Evolutionary conservation across 2,888 invertebrate species (phyloP), one percentile per base, ranked within the genome.

Genomic region (Megalurothrips usitatus): DNA sequence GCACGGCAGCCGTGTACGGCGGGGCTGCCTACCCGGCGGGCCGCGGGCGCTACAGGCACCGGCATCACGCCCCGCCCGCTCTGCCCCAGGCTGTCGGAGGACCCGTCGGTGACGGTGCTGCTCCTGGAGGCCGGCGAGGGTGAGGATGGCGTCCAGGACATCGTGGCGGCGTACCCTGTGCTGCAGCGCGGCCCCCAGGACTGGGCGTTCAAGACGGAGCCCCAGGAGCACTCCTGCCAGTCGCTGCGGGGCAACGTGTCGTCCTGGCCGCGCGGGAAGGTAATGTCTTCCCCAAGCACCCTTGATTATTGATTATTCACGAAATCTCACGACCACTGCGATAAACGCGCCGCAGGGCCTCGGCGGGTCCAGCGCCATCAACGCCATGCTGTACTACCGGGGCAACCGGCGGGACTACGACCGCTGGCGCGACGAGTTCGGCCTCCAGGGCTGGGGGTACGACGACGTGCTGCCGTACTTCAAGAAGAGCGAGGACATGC

Each of bases 371-470:
- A 94, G 94, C 85, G 92, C 93, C 1, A 87, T 96, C 6, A 96
- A 96, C 86, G 96, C 95, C 23, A 96, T 96, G 96, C 89, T 95
- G 82, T 96, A 96, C 85, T 89, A 95, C 0, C 89, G 96, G 81
- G 96, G 96, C 0, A 95, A 96, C 85, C 91, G 90, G 80, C 89
- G 88, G 2, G 96, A 96, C 86, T 96, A 95, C 86, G 94, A 97
- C 85, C 88, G 89, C 28, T 97, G 96, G 96, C n/a, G 26, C 23
- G 26, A 23, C 10, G 23, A 75, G 12, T 75, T 75, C 68, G 68
- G 68, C 26, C 68, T 75, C 26, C 23, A 75, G 26, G 68, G 68
- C 23, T 75, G 68, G 68, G 68, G 68, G 11, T 89, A 88, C 85
- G 86, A 87, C 6, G 86, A 88, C 68, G 88, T 88, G 79, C 84